Percentiles rank a stretch among this genome's conserved stretches.
Evolutionary conservation across 2,113 vertebrate species (phyloP).

Genomic region (Halcyon senegalensis): DNA sequence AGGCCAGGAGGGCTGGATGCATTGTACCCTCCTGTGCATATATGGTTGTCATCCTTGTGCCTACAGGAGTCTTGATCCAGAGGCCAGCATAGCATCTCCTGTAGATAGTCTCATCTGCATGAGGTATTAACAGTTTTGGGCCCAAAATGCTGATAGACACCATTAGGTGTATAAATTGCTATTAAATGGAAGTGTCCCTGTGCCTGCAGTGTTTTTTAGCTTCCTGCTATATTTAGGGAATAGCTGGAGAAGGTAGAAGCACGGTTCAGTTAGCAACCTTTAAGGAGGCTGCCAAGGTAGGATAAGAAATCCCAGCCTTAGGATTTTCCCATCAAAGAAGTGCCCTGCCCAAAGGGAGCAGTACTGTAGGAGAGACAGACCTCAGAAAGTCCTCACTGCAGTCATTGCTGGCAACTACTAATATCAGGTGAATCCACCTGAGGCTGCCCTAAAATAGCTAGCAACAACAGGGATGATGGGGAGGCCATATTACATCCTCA

Average conservation of each 20-base stretch:
- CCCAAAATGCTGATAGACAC: not conserved
- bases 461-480: not conserved
- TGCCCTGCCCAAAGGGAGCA: not conserved
- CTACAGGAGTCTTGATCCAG: not conserved
- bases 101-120: not conserved
- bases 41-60: not conserved
- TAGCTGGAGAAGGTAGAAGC: not conserved
- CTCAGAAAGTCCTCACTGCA: not conserved
- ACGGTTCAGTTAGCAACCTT: not conserved
- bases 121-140: not conserved
- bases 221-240: not conserved
- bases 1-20: not conserved
- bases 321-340: not conserved
- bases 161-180: not conserved
- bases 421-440: not conserved
- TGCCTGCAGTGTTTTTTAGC: not conserved
- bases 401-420: not conserved
- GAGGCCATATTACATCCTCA: not conserved
- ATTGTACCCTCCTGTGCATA: not conserved
- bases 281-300: not conserved
- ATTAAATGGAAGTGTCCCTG: not conserved
- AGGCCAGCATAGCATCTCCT: not conserved
- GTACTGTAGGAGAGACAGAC: not conserved
- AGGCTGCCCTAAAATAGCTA: not conserved
- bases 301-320: not conserved